Evolutionary conservation across 2,113 vertebrate species (phyloP).

Genomic region (Trematocara nigrifrons): DNA sequence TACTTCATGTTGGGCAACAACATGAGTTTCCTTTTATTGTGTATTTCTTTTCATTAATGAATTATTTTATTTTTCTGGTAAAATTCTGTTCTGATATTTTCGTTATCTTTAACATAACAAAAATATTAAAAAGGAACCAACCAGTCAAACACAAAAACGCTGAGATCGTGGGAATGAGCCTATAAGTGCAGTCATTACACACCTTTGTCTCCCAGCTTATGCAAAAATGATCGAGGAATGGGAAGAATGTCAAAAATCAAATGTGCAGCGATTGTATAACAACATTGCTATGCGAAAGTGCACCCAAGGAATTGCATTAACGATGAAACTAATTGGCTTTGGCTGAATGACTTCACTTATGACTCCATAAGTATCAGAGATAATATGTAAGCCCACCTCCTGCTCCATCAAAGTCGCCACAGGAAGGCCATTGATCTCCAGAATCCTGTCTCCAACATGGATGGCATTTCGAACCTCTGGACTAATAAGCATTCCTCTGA

Average conservation of each 20-base stretch:
- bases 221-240: conserved; percentile 27
- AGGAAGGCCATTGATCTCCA: conserved; percentile 92
- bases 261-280: neutral
- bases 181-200: conserved; percentile 22
- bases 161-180: neutral
- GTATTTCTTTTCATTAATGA: neutral
- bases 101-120: neutral
- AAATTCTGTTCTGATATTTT: neutral
- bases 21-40: neutral
- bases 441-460: conserved; percentile 90
- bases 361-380: neutral
- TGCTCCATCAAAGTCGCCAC: conserved; percentile 82
- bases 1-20: neutral
- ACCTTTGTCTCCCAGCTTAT: conserved; percentile 32
- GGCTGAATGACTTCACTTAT: neutral
- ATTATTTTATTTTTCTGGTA: neutral
- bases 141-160: neutral
- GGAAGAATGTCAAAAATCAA: conserved; percentile 18
- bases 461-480: conserved; percentile 89
- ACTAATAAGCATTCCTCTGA: conserved; percentile 89
- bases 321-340: neutral
- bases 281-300: neutral
- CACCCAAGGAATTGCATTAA: neutral
- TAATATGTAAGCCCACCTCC: conserved; percentile 74
- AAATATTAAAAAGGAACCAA: neutral